Evolutionary conservation across 2,888 invertebrate genomes (phyloP).

Genomic region (Auanema freiburgensis): DNA sequence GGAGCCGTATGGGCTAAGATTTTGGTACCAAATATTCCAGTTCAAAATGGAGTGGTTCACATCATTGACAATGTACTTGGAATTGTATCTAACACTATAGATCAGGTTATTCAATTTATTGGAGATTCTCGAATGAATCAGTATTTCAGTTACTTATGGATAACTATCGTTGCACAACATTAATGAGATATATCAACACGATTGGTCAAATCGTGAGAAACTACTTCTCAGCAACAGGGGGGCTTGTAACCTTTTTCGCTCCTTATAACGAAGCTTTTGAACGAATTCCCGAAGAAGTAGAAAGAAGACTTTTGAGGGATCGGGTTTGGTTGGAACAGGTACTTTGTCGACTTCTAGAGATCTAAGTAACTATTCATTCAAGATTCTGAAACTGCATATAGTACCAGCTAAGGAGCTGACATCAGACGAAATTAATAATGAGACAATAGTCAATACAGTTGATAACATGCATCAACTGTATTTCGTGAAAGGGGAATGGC

Average conservation of each 20-base stretch:
- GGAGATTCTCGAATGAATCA: too few species aligned
- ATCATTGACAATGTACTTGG: conserved; percentile 65
- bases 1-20: conserved; percentile 65
- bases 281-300: conserved; percentile 64
- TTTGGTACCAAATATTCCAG: conserved; percentile 64
- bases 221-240: conserved; percentile 61
- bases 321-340: conserved; percentile 64
- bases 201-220: conserved; percentile 60
- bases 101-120: conserved; percentile 42
- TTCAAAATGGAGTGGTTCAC: conserved; percentile 65
- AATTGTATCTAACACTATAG: conserved; percentile 63
- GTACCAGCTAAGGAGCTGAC: conserved; percentile 64
- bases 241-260: conserved; percentile 64
- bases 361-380: conserved; percentile 16
- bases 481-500: conserved; percentile 64
- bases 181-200: conserved; percentile 64
- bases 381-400: conserved; percentile 64
- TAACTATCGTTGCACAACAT: conserved; percentile 54
- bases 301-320: conserved; percentile 61
- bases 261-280: conserved; percentile 65
- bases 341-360: too few species aligned
- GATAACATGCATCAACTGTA: conserved; percentile 63
- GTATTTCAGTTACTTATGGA: conserved; percentile 54
- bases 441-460: conserved; percentile 64
- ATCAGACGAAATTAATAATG: conserved; percentile 63